phyloP scores from a whole-genome alignment of 2,797 vertebrate species.

The Kryptopterus vitreolus region DNA sequence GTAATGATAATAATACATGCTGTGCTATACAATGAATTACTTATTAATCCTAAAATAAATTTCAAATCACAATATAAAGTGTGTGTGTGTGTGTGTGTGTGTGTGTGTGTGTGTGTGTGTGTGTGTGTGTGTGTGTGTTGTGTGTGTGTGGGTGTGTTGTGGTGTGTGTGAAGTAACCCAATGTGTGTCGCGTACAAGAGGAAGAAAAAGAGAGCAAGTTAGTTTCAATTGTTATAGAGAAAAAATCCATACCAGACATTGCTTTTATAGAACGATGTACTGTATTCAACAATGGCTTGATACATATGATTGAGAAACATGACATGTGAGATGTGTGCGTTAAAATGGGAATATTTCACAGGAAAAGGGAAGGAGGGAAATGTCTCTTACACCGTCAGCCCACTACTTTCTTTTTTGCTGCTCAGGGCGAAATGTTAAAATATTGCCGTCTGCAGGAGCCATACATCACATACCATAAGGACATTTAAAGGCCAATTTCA shows the following conservation, averaged over 20 bases:
- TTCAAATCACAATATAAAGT: background rate
- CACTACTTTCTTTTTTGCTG: background rate
- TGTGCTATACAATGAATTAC: background rate
- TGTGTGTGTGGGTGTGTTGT: background rate
- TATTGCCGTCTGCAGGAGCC: conserved; percentile 6
- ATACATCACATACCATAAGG: background rate
- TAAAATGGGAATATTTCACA: conserved; percentile 13
- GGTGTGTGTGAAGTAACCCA: too few relatives aligned
- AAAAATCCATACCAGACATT: conserved; percentile 69
- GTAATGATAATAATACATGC: background rate
- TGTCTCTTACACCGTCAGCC: background rate
- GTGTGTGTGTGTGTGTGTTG: background rate
- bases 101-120: too few relatives aligned
- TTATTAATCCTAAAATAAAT: background rate
- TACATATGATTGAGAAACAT: conserved; percentile 75
- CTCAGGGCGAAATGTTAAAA: background rate
- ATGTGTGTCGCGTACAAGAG: background rate
- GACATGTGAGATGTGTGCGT: conserved; percentile 50
- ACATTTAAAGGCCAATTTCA: background rate
- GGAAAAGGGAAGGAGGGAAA: background rate
- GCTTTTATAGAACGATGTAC: conserved; percentile 78
- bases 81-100: background rate
- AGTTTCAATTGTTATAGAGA: conserved; percentile 6
- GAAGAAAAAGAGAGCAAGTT: background rate
- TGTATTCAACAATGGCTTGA: conserved; percentile 79